Percentiles rank a stretch among this genome's conserved stretches.
Conservation (phyloP, 2,113 vertebrate species). For the Prionailurus viverrinus region DNA sequence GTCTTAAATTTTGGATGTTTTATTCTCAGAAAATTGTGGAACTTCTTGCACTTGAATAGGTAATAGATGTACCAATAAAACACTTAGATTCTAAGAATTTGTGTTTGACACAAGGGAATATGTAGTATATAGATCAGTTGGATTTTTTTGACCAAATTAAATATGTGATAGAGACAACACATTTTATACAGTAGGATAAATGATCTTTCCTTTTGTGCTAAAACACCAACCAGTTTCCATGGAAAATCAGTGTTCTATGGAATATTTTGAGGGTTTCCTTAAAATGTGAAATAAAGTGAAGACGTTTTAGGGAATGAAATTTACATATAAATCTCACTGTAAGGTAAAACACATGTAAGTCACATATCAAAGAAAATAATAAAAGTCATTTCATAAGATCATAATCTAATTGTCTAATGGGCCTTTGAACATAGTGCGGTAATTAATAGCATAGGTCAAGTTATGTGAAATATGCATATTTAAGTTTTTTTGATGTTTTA, state of each 20-base stretch:
- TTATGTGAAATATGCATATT: not conserved
- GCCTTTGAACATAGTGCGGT: not conserved
- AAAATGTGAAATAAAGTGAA: not conserved
- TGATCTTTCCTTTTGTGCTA: not conserved
- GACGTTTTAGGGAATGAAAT: not conserved
- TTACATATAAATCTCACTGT: not conserved
- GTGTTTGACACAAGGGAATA: not conserved
- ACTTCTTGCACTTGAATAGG: conserved; percentile 24
- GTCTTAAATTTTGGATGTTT: conserved; percentile 7
- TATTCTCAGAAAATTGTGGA: conserved; percentile 45
- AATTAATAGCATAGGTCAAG: not conserved
- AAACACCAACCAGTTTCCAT: not conserved
- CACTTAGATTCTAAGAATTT: not conserved
- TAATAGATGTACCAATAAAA: not conserved
- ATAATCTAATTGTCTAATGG: not conserved
- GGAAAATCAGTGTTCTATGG: not conserved
- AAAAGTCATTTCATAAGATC: not conserved
- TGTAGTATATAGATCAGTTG: not conserved
- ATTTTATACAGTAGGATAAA: not conserved
- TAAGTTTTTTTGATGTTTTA: not conserved
- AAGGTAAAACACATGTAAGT: not conserved
- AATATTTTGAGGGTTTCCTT: not conserved
- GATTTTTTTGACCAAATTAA: not conserved
- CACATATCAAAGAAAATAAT: not conserved
- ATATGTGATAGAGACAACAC: not conserved